Conservation (phyloP, 2,888 invertebrate species). For the Pammene fasciana region DNA sequence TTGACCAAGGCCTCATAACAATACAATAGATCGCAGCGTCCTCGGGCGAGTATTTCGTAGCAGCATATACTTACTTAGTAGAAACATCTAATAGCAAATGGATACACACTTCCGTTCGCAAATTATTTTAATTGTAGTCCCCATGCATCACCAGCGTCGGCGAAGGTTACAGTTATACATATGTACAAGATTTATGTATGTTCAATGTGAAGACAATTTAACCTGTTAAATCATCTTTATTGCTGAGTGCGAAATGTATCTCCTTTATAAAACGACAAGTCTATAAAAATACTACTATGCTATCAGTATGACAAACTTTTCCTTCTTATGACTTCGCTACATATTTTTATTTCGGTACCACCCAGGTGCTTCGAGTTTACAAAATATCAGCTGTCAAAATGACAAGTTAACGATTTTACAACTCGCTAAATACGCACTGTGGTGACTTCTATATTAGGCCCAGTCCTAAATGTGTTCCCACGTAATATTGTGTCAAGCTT, state of each 20-base stretch:
- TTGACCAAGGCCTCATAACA: not conserved
- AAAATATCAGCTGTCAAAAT: conserved; percentile 11
- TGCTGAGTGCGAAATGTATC: too few species aligned
- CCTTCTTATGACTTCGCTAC: not conserved
- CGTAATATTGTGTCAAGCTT: conserved; percentile 17
- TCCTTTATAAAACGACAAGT: too few species aligned
- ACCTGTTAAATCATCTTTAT: too few species aligned
- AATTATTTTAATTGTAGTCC: too few species aligned
- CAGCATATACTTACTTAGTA: not conserved
- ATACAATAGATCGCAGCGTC: conserved; percentile 6
- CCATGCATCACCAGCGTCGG: too few species aligned
- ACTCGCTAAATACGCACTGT: conserved; percentile 10
- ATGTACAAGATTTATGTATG: too few species aligned
- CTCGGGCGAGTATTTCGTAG: not conserved
- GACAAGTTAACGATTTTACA: conserved; percentile 22
- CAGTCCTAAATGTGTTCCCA: conserved; percentile 16
- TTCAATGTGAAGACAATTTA: too few species aligned
- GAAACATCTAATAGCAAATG: too few species aligned
- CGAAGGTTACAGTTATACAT: too few species aligned
- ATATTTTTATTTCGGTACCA: not conserved
- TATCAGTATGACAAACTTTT: not conserved
- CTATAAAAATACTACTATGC: not conserved
- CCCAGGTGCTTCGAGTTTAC: not conserved
- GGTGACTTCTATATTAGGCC: conserved; percentile 13
- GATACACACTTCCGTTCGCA: too few species aligned